Conservation (phyloP, 2,888 invertebrate species). For the Xylocampa areola region DNA sequence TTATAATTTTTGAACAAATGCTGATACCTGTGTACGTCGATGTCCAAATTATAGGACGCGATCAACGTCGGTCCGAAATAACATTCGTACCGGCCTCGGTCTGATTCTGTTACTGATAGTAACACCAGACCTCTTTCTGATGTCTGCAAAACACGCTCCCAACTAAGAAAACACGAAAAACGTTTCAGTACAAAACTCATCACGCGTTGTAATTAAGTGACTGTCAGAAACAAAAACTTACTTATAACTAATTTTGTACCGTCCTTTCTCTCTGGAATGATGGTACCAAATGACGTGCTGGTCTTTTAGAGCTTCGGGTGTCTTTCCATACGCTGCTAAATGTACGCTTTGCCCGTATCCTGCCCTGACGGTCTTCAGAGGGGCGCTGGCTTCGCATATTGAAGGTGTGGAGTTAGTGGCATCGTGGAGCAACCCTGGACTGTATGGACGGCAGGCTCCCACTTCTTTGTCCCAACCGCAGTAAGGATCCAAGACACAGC, state of each 20-base stretch:
- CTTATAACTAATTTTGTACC: constrained; percentile 89
- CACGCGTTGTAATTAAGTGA: too few species aligned
- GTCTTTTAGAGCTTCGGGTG: constrained; percentile 85
- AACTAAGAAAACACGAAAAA: constrained; percentile 69
- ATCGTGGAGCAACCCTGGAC: constrained; percentile 90
- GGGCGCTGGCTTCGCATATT: constrained; percentile 89
- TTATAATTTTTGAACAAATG: not conserved
- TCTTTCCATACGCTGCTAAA: constrained; percentile 88
- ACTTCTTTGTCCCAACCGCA: constrained; percentile 93
- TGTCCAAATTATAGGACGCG: constrained; percentile 90
- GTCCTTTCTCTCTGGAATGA: constrained; percentile 88
- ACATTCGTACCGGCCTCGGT: constrained; percentile 90
- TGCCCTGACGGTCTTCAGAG: constrained; percentile 89
- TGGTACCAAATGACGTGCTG: constrained; percentile 88
- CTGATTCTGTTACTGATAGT: constrained; percentile 89
- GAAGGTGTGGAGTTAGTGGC: constrained; percentile 90
- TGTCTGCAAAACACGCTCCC: constrained; percentile 90
- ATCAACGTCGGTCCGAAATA: constrained; percentile 89
- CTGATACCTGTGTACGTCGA: constrained; percentile 88
- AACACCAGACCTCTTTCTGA: constrained; percentile 90
- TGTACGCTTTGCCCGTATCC: constrained; percentile 91
- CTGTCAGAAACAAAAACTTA: constrained; percentile 75
- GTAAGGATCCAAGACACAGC: constrained; percentile 91
- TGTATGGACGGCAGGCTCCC: constrained; percentile 89
- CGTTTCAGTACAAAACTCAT: too few species aligned